Evolutionary conservation across 2,113 vertebrate species (phyloP), one percentile per base, ranked within the genome.

Genomic region (Ciconia boyciana): DNA sequence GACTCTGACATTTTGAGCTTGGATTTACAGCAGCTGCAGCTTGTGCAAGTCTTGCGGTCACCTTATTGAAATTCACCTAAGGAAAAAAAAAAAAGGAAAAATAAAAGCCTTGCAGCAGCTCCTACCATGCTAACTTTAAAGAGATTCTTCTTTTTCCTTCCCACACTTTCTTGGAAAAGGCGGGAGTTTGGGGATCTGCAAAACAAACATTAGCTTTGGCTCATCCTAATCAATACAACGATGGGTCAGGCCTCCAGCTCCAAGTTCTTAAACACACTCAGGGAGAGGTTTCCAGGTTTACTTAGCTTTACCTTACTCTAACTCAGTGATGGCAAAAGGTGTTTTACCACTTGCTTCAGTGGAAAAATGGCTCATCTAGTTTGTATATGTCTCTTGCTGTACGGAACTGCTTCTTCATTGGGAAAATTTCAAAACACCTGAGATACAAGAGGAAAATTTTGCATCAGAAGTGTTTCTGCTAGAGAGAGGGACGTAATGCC

Each of bases 1-100:
- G 85, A 34, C 94, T 75, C 89, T 95, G 97, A 91, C 95, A 51
- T 64, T 68, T 87, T 11, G 43, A 25, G 87, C 24, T 17, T 3
- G 90, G 93, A 97, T 97, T 97, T 97, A 97, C 87, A 61, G 91
- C 94, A 20, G 89, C 44, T 28, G 72, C 36, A 69, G 79, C 81
- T 84, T 78, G 83, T 32, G 39, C 20, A 58, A 78, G 89, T 76
- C 86, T 62, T 76, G 83, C 65, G 16, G 76, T 84, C 93, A 41
- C 62, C 95, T 90, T 70, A 80, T 83, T 83, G 94, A 85, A 95
- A 97, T 97, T 90, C 95, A 95, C 76, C 87, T 91, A 79, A 74
- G 55, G n/a, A 51, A 65, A 66, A 60, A 54, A n/a, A 46, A 58
- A 55, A 39, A 29, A 31, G 5, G 29, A 36, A 36, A 64, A 66